These are phyloP conservation scores for Prosopocoilus inquinatus DNA, from an alignment of 2,888 invertebrate species.

Conservation along the genomic window DNA sequence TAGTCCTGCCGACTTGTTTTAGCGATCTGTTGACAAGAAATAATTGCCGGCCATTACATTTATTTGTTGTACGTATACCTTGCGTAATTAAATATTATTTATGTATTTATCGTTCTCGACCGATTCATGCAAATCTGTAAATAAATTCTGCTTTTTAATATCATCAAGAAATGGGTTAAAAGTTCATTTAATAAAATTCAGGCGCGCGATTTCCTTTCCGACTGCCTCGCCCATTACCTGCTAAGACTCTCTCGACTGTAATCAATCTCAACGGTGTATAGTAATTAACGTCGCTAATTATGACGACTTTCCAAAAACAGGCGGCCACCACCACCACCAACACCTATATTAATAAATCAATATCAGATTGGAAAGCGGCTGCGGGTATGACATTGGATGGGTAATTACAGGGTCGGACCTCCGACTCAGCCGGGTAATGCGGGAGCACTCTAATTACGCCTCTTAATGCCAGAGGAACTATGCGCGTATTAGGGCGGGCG, in stretches of 20 bases:
- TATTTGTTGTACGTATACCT: no score
- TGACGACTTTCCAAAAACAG: no score
- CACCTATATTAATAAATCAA: conserved; percentile 22
- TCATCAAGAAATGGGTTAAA: no score
- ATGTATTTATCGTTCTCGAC: no score
- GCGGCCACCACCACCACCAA: neutral
- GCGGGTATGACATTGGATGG: conserved; percentile 24
- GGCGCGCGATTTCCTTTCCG: no score
- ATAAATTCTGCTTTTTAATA: no score
- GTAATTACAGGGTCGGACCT: conserved; percentile 25
- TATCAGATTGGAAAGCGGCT: conserved; percentile 25
- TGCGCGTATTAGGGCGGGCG: conserved; percentile 1
- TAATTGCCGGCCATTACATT: neutral
- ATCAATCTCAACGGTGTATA: no score
- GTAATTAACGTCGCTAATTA: conserved; percentile 1
- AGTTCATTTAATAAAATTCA: no score
- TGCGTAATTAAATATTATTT: no score
- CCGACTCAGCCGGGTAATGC: conserved; percentile 19
- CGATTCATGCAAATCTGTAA: no score
- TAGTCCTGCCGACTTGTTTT: neutral
- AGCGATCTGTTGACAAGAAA: neutral
- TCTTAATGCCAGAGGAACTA: conserved; percentile 14
- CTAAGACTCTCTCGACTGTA: no score
- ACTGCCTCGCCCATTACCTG: no score
- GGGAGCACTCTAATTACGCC: conserved; percentile 19